Evolutionary conservation across 2,113 vertebrate genomes (phyloP).

Genomic region (Pandion haliaetus): DNA sequence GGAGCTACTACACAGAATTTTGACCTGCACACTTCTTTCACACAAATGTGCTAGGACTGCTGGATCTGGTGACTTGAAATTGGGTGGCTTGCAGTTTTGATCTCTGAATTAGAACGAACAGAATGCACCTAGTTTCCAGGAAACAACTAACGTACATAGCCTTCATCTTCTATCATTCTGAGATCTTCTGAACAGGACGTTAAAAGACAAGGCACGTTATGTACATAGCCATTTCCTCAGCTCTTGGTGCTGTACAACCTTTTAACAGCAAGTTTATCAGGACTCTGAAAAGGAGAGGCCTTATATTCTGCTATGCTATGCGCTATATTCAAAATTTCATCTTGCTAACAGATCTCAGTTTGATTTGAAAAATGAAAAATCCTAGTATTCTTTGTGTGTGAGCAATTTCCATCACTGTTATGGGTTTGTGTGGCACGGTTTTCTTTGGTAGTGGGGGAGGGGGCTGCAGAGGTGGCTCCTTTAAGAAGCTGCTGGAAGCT

Average conservation of each 20-base stretch:
- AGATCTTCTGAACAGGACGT: neutral
- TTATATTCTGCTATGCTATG: neutral
- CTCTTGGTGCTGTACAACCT: neutral
- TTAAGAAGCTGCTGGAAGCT: too few species aligned
- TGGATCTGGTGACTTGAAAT: neutral
- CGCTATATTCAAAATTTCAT: neutral
- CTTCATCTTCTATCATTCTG: neutral
- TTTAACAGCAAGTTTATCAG: neutral
- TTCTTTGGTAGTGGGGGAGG: too few species aligned
- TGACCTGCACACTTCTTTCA: neutral
- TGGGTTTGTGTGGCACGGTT: too few species aligned
- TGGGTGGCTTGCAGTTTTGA: neutral
- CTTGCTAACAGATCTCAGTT: neutral
- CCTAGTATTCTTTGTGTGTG: neutral
- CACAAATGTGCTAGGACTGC: neutral
- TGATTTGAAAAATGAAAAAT: neutral
- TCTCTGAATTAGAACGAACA: neutral
- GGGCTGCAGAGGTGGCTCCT: too few species aligned
- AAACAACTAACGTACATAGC: neutral
- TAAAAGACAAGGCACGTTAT: neutral
- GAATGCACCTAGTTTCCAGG: neutral
- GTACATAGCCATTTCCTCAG: neutral
- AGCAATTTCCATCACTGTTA: neutral
- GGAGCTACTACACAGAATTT: neutral
- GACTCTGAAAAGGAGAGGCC: neutral